Conservation (phyloP, 2,888 invertebrate species). For the Drosophila vallismaia region DNA sequence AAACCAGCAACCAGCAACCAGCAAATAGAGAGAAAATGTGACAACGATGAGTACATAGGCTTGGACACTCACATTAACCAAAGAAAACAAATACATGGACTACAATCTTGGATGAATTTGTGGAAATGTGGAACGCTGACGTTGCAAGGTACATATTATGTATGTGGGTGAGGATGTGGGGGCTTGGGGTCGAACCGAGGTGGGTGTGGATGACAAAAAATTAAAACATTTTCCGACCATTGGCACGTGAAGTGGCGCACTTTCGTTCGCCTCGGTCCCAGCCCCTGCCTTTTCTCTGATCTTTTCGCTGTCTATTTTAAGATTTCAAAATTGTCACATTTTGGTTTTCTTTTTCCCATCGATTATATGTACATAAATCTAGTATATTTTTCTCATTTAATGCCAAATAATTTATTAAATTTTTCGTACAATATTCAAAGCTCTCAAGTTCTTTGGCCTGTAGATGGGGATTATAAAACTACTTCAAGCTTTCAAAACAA, state of each 20-base stretch:
- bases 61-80: conserved; percentile 28
- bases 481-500: conserved; percentile 1
- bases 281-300: conserved; percentile 9
- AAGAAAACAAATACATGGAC: conserved; percentile 18
- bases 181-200: not conserved
- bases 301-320: conserved; percentile 32
- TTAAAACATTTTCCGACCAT: conserved; percentile 32
- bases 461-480: not conserved
- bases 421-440: conserved; percentile 6
- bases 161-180: conserved; percentile 3
- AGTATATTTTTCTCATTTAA: not conserved
- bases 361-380: not conserved
- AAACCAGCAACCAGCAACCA: conserved; percentile 7
- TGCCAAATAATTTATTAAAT: conserved; percentile 1
- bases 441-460: conserved; percentile 7
- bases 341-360: conserved; percentile 8
- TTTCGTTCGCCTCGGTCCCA: conserved; percentile 13
- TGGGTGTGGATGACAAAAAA: conserved; percentile 15
- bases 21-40: conserved; percentile 25
- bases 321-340: conserved; percentile 34
- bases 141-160: conserved; percentile 35
- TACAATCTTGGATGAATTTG: conserved; percentile 35
- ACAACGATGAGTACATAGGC: conserved; percentile 33
- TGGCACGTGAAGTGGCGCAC: conserved; percentile 50
- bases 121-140: conserved; percentile 28